Percentiles rank a stretch among this genome's conserved stretches.
Conservation (phyloP, 1,140 invertebrate species). For the Leguminivora glycinivorella region DNA sequence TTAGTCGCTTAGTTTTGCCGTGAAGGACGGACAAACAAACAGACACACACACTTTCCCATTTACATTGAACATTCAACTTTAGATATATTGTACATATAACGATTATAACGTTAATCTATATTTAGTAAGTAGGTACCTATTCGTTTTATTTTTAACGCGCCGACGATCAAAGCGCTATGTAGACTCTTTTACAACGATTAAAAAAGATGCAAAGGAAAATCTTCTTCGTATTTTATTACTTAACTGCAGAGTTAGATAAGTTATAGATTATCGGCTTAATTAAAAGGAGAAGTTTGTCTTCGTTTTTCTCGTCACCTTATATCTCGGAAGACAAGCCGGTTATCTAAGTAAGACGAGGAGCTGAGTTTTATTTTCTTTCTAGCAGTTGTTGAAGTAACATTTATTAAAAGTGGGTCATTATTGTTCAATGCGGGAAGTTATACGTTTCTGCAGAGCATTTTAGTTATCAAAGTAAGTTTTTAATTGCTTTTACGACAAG, state of each 20-base stretch:
- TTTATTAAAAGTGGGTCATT: not conserved
- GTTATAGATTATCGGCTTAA: slow-evolving; percentile 5
- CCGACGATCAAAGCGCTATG: not conserved
- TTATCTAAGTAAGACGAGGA: not conserved
- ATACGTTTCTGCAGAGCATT: no score
- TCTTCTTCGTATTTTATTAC: not conserved
- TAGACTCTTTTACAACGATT: not conserved
- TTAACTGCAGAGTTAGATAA: not conserved
- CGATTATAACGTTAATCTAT: no score
- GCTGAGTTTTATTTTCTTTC: slow-evolving; percentile 3
- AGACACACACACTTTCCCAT: no score
- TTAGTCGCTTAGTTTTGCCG: no score
- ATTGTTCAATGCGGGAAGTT: no score
- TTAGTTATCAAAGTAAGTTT: no score
- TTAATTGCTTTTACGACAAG: no score
- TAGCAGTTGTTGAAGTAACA: not conserved
- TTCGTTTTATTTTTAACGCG: no score
- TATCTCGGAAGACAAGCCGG: not conserved
- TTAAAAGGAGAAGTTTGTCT: slow-evolving; percentile 5
- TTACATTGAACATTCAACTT: no score
- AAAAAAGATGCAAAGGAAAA: not conserved
- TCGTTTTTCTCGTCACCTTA: slow-evolving; percentile 8
- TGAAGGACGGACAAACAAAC: no score
- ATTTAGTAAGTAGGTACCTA: no score
- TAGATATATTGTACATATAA: no score